Conservation (phyloP, 53 echinoderm and acorn worm species). For the Antedon mediterranea region DNA sequence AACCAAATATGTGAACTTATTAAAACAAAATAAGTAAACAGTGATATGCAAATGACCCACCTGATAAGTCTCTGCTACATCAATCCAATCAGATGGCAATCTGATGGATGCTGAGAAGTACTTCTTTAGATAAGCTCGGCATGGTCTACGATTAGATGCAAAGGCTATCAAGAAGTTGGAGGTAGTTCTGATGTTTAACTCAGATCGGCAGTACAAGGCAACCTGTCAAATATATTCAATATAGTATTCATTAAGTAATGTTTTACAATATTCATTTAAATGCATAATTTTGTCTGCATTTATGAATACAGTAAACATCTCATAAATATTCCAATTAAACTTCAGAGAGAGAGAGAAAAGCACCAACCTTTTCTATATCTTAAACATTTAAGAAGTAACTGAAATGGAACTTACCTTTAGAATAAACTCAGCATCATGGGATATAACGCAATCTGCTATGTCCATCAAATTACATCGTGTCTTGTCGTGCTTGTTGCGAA, state of each 20-base stretch:
- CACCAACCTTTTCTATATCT: too few relatives aligned
- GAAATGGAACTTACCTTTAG: constrained; percentile 84
- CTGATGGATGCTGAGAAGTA: constrained; percentile 50
- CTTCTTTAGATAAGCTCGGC: constrained; percentile 83
- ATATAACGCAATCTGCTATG: constrained; percentile 34
- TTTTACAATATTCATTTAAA: too few relatives aligned
- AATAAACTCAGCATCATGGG: constrained; percentile 70
- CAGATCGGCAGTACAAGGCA: constrained; percentile 67
- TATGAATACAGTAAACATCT: too few relatives aligned
- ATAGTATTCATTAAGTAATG: too few relatives aligned
- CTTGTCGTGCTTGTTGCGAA: constrained; percentile 31
- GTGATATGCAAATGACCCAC: constrained; percentile 40
- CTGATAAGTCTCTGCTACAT: constrained; percentile 75
- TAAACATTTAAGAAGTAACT: too few relatives aligned
- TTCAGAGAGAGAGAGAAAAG: too few relatives aligned
- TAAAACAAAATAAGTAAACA: too few relatives aligned
- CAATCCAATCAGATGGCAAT: constrained; percentile 84
- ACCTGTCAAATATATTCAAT: constrained; percentile 24
- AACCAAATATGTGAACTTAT: too few relatives aligned
- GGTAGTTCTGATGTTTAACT: constrained; percentile 75
- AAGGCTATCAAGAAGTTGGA: constrained; percentile 83
- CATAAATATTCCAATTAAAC: too few relatives aligned
- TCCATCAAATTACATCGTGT: constrained; percentile 37
- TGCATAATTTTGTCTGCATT: too few relatives aligned
- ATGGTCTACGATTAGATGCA: constrained; percentile 53